Evolutionary conservation across 2,888 invertebrate genomes (phyloP).

Genomic region (Pyrrhia umbra): DNA sequence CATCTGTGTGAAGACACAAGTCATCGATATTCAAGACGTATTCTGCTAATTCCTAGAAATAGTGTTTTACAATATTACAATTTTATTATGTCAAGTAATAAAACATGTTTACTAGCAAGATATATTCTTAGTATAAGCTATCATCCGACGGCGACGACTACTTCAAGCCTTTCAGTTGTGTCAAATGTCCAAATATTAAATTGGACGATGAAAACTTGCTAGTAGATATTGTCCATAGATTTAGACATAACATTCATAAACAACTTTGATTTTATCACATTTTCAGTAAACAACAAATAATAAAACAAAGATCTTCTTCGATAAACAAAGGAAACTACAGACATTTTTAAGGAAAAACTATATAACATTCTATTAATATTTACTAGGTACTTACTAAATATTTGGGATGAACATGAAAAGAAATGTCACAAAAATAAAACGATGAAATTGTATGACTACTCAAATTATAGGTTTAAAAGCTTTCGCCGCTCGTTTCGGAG

Average conservation of each 20-base stretch:
- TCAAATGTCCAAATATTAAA: too few species aligned
- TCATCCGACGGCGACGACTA: too few species aligned
- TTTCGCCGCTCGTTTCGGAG: slow-evolving; percentile 14
- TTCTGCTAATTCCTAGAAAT: background rate
- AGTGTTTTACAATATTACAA: slow-evolving; percentile 1
- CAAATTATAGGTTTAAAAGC: slow-evolving; percentile 12
- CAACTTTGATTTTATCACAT: background rate
- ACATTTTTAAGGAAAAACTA: background rate
- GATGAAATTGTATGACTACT: background rate
- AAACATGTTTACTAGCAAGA: too few species aligned
- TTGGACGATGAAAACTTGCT: too few species aligned
- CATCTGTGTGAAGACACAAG: background rate
- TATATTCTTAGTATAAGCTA: too few species aligned
- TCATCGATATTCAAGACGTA: slow-evolving; percentile 3
- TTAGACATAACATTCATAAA: background rate
- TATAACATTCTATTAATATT: too few species aligned
- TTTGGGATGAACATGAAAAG: too few species aligned
- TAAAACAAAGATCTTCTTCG: background rate
- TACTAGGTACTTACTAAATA: too few species aligned
- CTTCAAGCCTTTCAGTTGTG: too few species aligned
- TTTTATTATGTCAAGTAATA: slow-evolving; percentile 2
- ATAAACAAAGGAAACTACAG: background rate
- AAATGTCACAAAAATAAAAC: background rate
- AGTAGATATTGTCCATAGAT: background rate
- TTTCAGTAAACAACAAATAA: too few species aligned